Evolutionary conservation across 2,888 invertebrate species (phyloP).

Genomic region (Amblyjoppa fuscipennis): DNA sequence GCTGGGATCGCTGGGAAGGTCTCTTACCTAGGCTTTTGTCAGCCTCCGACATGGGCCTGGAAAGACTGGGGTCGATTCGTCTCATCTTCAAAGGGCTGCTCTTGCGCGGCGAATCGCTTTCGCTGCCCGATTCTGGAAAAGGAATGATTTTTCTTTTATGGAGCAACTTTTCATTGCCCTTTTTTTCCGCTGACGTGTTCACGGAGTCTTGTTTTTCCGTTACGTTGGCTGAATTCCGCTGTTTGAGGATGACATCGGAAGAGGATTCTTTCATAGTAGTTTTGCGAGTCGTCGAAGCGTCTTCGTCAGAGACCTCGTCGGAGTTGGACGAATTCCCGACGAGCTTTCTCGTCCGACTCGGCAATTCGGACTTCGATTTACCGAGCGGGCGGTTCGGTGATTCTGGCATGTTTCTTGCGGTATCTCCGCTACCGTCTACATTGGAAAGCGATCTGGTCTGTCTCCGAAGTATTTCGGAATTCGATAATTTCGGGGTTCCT

Average conservation of each 20-base stretch:
- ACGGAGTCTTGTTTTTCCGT: not conserved
- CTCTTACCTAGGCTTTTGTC: not conserved
- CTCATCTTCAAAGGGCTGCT: constrained; percentile 44
- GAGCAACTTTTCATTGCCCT: constrained; percentile 18
- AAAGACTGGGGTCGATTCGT: not conserved
- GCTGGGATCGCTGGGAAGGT: not conserved
- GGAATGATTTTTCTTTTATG: constrained; percentile 45
- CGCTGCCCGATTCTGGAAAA: constrained; percentile 24
- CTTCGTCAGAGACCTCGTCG: not conserved
- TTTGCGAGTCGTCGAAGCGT: not conserved
- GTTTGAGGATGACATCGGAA: not conserved
- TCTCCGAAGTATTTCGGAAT: constrained; percentile 55
- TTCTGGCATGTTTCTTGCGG: not conserved
- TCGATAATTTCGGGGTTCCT: constrained; percentile 57
- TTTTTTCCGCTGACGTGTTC: not conserved
- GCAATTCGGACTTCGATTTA: not conserved
- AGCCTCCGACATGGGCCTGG: not conserved
- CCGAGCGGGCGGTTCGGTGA: not conserved
- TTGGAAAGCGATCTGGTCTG: constrained; percentile 30
- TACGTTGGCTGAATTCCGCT: not conserved
- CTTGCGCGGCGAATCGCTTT: constrained; percentile 25
- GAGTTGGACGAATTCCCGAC: not conserved
- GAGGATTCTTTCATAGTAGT: not conserved
- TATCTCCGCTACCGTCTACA: not conserved
- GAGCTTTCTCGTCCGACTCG: not conserved